Conservation (phyloP, 2,888 invertebrate species). For the Nomada fucata region DNA sequence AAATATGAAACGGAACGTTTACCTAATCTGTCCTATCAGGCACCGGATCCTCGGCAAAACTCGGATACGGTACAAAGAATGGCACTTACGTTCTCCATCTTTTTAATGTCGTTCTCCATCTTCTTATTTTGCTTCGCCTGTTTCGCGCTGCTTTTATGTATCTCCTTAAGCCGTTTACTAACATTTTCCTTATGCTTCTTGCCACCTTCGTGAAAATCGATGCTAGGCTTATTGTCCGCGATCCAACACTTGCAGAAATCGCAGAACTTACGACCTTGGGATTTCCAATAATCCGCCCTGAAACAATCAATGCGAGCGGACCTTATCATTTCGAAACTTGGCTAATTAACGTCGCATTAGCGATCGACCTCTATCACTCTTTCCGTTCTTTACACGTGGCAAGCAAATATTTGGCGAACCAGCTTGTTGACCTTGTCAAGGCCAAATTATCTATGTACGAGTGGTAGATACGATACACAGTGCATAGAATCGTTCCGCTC, state of each 20-base stretch:
- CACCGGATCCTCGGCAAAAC: too few species aligned
- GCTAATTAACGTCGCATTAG: too few species aligned
- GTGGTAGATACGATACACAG: too few species aligned
- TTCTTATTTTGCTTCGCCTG: slow-evolving; percentile 91
- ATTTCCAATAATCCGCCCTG: slow-evolving; percentile 99
- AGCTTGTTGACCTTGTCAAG: too few species aligned
- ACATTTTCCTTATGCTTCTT: slow-evolving; percentile 97
- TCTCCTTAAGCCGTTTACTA: slow-evolving; percentile 92
- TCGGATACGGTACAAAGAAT: background rate
- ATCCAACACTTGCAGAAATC: slow-evolving; percentile 99
- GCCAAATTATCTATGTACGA: too few species aligned
- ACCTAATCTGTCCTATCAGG: too few species aligned
- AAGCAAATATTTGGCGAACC: too few species aligned
- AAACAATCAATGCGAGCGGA: slow-evolving; percentile 72
- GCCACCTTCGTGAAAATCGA: slow-evolving; percentile 97
- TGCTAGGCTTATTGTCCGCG: slow-evolving; percentile 97
- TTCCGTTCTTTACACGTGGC: too few species aligned
- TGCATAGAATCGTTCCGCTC: background rate
- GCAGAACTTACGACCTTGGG: slow-evolving; percentile 97
- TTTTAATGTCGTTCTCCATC: slow-evolving; percentile 91
- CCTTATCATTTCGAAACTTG: too few species aligned
- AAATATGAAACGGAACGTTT: slow-evolving; percentile 8
- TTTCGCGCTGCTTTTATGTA: slow-evolving; percentile 93
- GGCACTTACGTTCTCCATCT: slow-evolving; percentile 91
- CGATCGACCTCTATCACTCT: too few species aligned